Conservation (phyloP, 2,888 invertebrate species). For the Piscicola geometra region DNA sequence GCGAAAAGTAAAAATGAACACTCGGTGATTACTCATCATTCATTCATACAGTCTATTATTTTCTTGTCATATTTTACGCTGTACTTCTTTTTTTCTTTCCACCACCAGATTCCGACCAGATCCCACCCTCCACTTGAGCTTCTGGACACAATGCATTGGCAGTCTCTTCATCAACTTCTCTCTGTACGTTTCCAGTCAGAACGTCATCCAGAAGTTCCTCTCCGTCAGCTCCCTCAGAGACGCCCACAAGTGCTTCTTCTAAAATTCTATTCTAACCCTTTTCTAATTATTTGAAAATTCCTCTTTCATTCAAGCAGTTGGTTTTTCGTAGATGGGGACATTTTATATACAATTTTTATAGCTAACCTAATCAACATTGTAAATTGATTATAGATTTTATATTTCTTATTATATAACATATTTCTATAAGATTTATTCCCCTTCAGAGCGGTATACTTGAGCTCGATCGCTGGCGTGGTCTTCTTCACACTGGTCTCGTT, state of each 20-base stretch:
- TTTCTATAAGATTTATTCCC: neutral
- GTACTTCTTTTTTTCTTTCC: neutral
- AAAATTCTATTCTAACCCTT: neutral
- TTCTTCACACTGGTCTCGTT: slow-evolving; percentile 40
- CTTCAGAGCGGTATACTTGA: neutral
- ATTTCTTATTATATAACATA: too few relatives aligned
- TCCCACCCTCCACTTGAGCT: slow-evolving; percentile 77
- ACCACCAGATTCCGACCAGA: slow-evolving; percentile 63
- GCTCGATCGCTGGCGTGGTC: neutral
- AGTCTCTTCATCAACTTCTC: slow-evolving; percentile 87
- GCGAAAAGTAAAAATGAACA: neutral
- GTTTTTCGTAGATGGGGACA: too few relatives aligned
- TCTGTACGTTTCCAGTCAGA: slow-evolving; percentile 85
- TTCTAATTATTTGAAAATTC: too few relatives aligned
- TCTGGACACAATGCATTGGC: slow-evolving; percentile 78
- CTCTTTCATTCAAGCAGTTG: neutral
- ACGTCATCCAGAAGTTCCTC: slow-evolving; percentile 52
- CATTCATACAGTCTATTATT: too few relatives aligned
- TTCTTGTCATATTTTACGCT: neutral
- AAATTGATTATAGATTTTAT: too few relatives aligned
- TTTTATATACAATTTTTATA: too few relatives aligned
- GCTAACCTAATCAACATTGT: too few relatives aligned
- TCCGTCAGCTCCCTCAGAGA: slow-evolving; percentile 36
- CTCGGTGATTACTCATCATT: neutral
- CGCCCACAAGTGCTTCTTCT: too few relatives aligned